Percentiles rank a stretch among this genome's conserved stretches.
These are phyloP conservation scores for Cyanocitta stelleri DNA, from an alignment of 2,113 vertebrate species.

Conservation along the genomic window DNA sequence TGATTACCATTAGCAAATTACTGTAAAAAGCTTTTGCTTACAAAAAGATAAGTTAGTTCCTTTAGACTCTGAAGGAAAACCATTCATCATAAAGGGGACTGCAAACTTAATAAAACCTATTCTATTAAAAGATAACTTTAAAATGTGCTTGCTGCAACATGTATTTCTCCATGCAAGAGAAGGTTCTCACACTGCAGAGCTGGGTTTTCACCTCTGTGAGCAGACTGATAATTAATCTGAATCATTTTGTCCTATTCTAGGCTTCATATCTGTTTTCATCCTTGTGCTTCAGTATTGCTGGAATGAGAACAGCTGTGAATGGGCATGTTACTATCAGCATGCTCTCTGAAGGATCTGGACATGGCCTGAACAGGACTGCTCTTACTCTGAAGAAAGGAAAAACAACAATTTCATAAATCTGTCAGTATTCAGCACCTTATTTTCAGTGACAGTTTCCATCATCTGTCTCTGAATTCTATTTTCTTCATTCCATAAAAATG, in stretches of 20 bases:
- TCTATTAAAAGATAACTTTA: not conserved
- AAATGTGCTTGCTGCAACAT: not conserved
- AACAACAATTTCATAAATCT: not conserved
- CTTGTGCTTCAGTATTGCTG: not conserved
- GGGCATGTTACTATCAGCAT: not conserved
- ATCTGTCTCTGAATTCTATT: not conserved
- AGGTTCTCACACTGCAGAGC: not conserved
- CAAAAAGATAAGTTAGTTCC: not conserved
- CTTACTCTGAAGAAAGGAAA: not conserved
- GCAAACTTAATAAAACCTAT: not conserved
- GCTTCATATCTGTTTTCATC: slow-evolving; percentile 50
- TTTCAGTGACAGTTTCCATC: not conserved
- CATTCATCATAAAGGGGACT: not conserved
- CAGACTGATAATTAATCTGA: not conserved
- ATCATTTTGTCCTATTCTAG: slow-evolving; percentile 48
- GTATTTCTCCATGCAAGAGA: not conserved
- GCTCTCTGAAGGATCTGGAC: not conserved
- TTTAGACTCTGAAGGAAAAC: not conserved
- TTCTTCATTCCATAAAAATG: not conserved
- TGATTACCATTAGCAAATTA: not conserved
- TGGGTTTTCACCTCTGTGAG: not conserved
- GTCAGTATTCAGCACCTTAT: not conserved
- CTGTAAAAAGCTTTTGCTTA: not conserved
- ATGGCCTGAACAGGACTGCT: not conserved
- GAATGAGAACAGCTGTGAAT: slow-evolving; percentile 62